Percentiles rank a stretch among this genome's conserved stretches.
These are phyloP conservation scores for Enteromius viviparus DNA, from an alignment of 2,797 vertebrate species.

Conservation along the genomic window DNA sequence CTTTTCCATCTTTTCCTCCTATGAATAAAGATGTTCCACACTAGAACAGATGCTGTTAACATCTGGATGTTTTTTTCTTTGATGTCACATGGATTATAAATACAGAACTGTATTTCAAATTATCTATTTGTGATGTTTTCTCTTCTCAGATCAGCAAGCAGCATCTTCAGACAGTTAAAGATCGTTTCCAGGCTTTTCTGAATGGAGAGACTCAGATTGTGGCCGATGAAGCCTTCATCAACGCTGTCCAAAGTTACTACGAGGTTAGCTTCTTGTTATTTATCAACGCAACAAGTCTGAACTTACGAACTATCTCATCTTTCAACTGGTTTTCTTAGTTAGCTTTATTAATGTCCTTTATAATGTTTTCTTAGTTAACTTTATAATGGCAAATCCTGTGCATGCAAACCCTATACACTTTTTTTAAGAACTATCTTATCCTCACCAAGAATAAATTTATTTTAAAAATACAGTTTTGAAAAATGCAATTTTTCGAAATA, in stretches of 20 bases:
- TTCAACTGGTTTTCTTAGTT: not conserved
- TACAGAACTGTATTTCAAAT: not conserved
- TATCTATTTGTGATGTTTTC: constrained; percentile 13
- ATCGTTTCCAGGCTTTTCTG: constrained; percentile 95
- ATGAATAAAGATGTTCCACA: constrained; percentile 2
- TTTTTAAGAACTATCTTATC: not conserved
- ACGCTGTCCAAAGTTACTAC: constrained; percentile 97
- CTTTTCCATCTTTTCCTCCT: not conserved
- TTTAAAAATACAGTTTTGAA: not conserved
- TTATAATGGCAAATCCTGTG: not conserved
- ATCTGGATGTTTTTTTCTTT: constrained; percentile 1
- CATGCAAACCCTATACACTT: not conserved
- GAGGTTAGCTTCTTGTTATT: constrained; percentile 77
- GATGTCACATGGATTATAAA: not conserved
- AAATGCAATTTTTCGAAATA: not conserved
- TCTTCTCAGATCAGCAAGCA: constrained; percentile 92
- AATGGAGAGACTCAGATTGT: constrained; percentile 97
- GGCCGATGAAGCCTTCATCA: constrained; percentile 98
- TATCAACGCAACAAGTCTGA: not conserved
- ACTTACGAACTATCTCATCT: not conserved
- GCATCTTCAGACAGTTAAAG: constrained; percentile 95
- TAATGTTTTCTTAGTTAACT: too few species aligned
- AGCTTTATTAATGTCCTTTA: not conserved
- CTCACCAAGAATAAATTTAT: not conserved
- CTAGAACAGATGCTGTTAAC: constrained; percentile 2